Evolutionary conservation across 2,113 vertebrate genomes (phyloP).

Genomic region (Ailuropoda melanoleuca): DNA sequence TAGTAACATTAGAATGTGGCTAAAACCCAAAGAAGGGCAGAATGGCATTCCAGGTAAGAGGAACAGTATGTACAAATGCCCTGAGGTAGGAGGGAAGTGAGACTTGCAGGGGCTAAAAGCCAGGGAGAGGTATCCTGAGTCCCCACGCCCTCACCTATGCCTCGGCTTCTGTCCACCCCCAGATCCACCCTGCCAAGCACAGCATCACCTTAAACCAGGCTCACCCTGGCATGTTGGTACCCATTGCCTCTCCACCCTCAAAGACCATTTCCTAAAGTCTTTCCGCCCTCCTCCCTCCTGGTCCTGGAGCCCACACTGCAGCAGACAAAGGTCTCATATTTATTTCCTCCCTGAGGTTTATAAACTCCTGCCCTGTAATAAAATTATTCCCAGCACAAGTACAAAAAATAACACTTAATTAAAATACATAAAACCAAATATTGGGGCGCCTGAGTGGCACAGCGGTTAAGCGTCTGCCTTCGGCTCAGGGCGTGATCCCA

Average conservation of each 20-base stretch:
- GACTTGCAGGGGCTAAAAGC: neutral
- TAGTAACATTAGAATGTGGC: neutral
- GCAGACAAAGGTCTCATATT: neutral
- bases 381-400: neutral
- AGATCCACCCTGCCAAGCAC: neutral
- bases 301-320: neutral
- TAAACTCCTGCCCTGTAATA: constrained; percentile 5
- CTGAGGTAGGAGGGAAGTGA: neutral
- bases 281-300: neutral
- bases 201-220: neutral
- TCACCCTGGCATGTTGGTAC: neutral
- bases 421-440: constrained; percentile 18
- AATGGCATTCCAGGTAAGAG: neutral
- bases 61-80: neutral
- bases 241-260: neutral
- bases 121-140: neutral
- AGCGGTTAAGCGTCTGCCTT: too few species aligned
- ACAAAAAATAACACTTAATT: constrained; percentile 44
- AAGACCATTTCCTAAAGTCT: neutral
- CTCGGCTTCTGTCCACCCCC: neutral
- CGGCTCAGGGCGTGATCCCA: too few species aligned
- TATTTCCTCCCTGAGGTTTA: constrained; percentile 19
- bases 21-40: neutral
- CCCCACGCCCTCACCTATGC: neutral
- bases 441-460: too few species aligned